A percentile compares a stretch with the other conserved stretches of the same genome.
Conservation (phyloP, 2,113 vertebrate genomes). For the Buteo buteo region DNA sequence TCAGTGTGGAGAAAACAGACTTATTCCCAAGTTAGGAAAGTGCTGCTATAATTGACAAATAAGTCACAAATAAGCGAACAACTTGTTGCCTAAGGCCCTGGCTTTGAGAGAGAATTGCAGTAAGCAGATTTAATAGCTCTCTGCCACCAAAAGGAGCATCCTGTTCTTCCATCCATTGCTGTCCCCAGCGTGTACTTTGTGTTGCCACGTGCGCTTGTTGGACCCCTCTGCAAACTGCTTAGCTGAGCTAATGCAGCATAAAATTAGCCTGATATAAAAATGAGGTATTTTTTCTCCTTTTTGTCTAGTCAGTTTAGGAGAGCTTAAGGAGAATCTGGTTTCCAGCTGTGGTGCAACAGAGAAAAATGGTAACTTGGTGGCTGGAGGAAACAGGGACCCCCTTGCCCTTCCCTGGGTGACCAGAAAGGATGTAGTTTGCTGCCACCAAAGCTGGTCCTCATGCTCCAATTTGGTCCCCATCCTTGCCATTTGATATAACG, state of each 20-base stretch:
- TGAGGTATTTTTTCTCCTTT: not conserved
- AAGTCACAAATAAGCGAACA: constrained; percentile 25
- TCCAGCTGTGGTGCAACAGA: not conserved
- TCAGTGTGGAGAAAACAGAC: not conserved
- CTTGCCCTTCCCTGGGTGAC: not conserved
- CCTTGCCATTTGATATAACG: not conserved
- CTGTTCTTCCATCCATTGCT: not conserved
- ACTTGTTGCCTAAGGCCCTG: not conserved
- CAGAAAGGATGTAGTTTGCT: not conserved
- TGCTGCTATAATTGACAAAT: constrained; percentile 32
- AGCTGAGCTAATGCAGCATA: not conserved
- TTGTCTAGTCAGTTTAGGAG: not conserved
- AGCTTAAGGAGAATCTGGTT: not conserved
- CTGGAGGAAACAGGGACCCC: not conserved
- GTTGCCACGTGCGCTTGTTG: not conserved
- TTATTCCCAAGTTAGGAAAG: constrained; percentile 41
- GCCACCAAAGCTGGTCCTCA: not conserved
- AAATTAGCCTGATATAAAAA: not conserved
- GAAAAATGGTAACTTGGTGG: not conserved
- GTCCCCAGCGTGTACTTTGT: not conserved
- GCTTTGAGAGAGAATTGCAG: not conserved
- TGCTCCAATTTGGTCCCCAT: not conserved
- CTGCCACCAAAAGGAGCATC: not conserved
- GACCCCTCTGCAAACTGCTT: not conserved
- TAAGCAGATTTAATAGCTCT: not conserved